Conservation (phyloP, 2,888 invertebrate genomes). For the Hylaea fasciaria region DNA sequence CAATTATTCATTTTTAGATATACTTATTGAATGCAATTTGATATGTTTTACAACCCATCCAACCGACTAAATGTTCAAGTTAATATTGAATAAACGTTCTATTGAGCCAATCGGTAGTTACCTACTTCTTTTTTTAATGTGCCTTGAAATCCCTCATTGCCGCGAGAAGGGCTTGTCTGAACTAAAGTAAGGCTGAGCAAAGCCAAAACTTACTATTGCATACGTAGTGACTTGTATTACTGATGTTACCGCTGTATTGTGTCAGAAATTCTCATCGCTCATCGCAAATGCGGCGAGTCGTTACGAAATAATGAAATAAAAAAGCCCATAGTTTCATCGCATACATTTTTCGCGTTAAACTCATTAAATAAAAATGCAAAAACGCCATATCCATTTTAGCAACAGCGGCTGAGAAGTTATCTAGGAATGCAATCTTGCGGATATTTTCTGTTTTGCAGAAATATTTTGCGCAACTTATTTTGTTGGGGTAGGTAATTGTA, state of each 20-base stretch:
- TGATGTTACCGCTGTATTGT: not conserved
- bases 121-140: no score
- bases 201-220: no score
- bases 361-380: conserved; percentile 1
- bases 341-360: not conserved
- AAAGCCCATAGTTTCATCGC: conserved; percentile 7
- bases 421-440: conserved; percentile 63
- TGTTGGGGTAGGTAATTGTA: conserved; percentile 1
- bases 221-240: no score
- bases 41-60: no score
- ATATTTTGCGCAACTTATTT: conserved; percentile 2
- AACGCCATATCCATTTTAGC: conserved; percentile 57
- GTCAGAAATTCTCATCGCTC: conserved; percentile 12
- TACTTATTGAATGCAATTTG: no score
- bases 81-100: no score
- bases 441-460: conserved; percentile 9
- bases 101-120: no score
- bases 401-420: conserved; percentile 45
- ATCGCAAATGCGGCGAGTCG: conserved; percentile 21
- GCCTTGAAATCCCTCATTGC: no score
- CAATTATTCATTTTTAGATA: no score
- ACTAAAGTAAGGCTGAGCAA: no score
- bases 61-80: no score
- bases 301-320: conserved; percentile 25
- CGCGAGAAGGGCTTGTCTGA: no score